Evolutionary conservation across 2,797 vertebrate species (phyloP).

Genomic region (Sebastes elongatus): DNA sequence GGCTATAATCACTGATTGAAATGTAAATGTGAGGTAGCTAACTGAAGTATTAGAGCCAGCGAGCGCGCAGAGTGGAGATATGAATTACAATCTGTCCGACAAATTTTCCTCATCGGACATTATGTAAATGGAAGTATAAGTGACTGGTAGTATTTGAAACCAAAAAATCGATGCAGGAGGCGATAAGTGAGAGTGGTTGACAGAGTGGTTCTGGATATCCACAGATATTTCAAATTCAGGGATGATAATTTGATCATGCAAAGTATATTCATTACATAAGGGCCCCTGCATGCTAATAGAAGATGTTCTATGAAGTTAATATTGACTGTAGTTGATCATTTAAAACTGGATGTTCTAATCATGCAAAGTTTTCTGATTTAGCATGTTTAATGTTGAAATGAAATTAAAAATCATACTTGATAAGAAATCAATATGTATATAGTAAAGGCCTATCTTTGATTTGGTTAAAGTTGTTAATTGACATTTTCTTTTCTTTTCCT

Average conservation of each 20-base stretch:
- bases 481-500: not conserved
- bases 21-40: slow-evolving; percentile 78
- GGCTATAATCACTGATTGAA: slow-evolving; percentile 78
- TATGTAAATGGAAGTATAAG: slow-evolving; percentile 79
- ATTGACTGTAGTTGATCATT: slow-evolving; percentile 28
- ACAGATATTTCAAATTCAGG: slow-evolving; percentile 61
- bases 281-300: slow-evolving; percentile 46
- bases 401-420: not conserved
- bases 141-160: slow-evolving; percentile 75
- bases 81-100: slow-evolving; percentile 77
- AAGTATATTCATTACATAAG: slow-evolving; percentile 70
- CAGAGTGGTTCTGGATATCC: slow-evolving; percentile 65
- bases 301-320: slow-evolving; percentile 46
- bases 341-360: slow-evolving; percentile 7
- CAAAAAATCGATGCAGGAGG: slow-evolving; percentile 77
- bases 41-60: slow-evolving; percentile 66
- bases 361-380: not conserved
- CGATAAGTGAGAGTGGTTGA: slow-evolving; percentile 74
- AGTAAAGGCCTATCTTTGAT: too few species aligned
- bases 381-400: not conserved
- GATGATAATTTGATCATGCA: slow-evolving; percentile 73
- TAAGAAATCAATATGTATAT: not conserved
- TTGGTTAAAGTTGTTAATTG: not conserved
- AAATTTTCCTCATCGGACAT: slow-evolving; percentile 77
- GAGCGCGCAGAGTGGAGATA: slow-evolving; percentile 62